Conservation (phyloP, 2,888 invertebrate genomes). For the Drosophila stalkeri region DNA sequence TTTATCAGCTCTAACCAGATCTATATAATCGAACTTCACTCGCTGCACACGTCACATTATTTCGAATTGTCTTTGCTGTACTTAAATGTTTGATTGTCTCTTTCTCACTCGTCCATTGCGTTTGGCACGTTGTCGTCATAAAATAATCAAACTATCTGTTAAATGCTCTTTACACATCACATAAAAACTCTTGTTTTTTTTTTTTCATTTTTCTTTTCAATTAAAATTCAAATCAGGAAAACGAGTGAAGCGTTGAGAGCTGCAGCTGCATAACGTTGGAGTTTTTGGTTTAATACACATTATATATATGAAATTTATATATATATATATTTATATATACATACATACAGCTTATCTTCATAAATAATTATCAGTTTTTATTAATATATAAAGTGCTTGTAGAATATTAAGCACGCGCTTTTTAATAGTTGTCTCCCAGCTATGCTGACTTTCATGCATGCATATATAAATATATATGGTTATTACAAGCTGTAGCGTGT, state of each 20-base stretch:
- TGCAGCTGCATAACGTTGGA: constrained; percentile 28
- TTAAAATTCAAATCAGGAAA: constrained; percentile 68
- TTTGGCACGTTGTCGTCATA: constrained; percentile 72
- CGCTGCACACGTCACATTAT: constrained; percentile 10
- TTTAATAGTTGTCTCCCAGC: constrained; percentile 9
- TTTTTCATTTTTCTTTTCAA: constrained; percentile 20
- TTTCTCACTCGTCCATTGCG: constrained; percentile 20
- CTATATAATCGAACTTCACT: neutral
- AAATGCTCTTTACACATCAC: constrained; percentile 64
- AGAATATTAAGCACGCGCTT: constrained; percentile 23
- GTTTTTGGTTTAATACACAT: constrained; percentile 12
- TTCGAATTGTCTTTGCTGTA: neutral
- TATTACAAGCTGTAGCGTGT: neutral
- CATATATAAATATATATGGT: neutral
- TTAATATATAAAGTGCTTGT: neutral
- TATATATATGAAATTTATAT: neutral
- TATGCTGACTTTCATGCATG: neutral
- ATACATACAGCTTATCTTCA: constrained; percentile 1
- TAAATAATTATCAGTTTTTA: constrained; percentile 40
- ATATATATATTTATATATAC: neutral
- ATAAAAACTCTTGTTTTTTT: constrained; percentile 31
- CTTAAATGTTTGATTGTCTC: constrained; percentile 9
- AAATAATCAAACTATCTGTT: constrained; percentile 71
- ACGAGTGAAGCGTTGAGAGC: constrained; percentile 36
- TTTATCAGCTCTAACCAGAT: neutral